phyloP scores from a whole-genome alignment of 2,113 vertebrate species.

The Danio rerio region DNA sequence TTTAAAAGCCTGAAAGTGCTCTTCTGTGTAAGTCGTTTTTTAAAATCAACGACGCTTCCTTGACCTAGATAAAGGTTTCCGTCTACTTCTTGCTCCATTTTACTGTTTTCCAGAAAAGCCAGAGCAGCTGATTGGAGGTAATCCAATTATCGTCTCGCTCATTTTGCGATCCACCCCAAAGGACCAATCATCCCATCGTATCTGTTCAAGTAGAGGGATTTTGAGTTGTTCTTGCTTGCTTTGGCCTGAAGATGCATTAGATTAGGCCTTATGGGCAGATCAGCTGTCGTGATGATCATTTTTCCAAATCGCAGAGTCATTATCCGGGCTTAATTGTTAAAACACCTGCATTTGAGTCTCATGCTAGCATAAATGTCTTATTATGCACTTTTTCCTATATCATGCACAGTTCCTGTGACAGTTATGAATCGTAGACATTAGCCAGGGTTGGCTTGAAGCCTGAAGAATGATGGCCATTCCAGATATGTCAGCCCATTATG shows the following conservation, averaged over 20 bases:
- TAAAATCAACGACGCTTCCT: conserved; percentile 33
- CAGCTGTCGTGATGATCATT: conserved; percentile 3
- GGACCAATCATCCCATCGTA: not conserved
- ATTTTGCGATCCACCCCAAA: conserved; percentile 7
- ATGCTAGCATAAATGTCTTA: conserved; percentile 3
- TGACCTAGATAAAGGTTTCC: conserved; percentile 34
- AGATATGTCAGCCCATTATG: conserved; percentile 21
- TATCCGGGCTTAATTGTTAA: not conserved
- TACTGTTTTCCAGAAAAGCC: conserved; percentile 29
- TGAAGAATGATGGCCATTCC: conserved; percentile 37
- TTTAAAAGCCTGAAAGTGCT: conserved; percentile 47
- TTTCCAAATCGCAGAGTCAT: not conserved
- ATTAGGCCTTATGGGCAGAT: not conserved
- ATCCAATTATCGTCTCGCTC: conserved; percentile 26
- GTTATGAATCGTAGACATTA: not conserved
- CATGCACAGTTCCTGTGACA: not conserved
- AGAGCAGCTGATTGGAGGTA: conserved; percentile 21
- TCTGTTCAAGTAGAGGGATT: not conserved
- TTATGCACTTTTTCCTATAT: not conserved
- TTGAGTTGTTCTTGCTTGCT: conserved; percentile 17
- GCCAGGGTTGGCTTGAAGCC: not conserved
- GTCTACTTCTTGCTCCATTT: conserved; percentile 19
- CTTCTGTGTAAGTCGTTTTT: conserved; percentile 32
- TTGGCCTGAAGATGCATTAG: conserved; percentile 28
- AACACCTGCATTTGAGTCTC: conserved; percentile 27